Base-by-base conservation (phyloP, 2,797 vertebrate species). In the Mus spretus region DNA sequence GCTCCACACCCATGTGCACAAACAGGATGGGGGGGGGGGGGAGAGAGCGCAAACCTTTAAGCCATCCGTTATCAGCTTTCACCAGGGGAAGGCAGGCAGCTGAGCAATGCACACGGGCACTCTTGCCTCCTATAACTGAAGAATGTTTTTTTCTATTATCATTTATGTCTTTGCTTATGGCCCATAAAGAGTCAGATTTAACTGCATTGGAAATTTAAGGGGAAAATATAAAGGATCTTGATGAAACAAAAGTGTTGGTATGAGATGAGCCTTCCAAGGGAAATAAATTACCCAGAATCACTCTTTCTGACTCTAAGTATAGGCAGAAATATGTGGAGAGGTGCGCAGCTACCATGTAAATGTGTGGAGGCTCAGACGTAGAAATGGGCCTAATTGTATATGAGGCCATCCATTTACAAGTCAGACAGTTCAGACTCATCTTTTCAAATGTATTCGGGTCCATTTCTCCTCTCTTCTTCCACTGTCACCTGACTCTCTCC, bases 111-210 rank as follows among this genome's bases (percentile, higher is more conserved):
- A 94, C 50, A 82, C 86, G 50, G 80, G 82, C 97, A 95, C 37
- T 95, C 93, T 91, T 95, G 90, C 79, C 70, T 97, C 77, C 89
- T 96, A 87, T 95, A 97, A 97, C 70, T 97, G 93, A 97, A 97
- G 90, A 92, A 93, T 97, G 77, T 78, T 96, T 97, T 97, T 97
- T 97, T 91, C 97, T 97, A 97, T 95, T 95, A 96, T 95, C 96
- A 97, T 96, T 98, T 97, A 97, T 97, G 97, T 95, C 96, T 98
- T 97, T 97, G 95, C 89, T 97, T 98, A 98, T 95, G 91, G 97
- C 93, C 96, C 95, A 98, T 97, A 98, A 97, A 98, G 95, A 96
- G 90, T 97, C 96, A 96, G 89, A 95, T 92, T 97, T 96, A 97
- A 96, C 97, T 91, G 92, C 93, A 96, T 0, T 97, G 92, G 96